Conservation (phyloP, 2,797 vertebrate genomes). For the Distichodus sexfasciatus region DNA sequence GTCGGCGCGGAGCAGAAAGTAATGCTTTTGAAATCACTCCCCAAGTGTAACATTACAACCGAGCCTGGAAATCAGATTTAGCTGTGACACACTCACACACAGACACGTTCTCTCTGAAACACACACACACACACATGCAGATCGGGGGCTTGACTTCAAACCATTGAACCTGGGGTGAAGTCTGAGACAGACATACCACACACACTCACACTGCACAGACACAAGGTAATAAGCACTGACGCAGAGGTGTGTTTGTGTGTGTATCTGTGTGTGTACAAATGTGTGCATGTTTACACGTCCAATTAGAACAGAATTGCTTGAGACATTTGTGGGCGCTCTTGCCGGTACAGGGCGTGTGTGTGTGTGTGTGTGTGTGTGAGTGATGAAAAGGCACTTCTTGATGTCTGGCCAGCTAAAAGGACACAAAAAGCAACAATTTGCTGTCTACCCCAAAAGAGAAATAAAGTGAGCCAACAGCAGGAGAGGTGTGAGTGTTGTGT, state of each 20-base stretch:
- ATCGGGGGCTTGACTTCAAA: constrained; percentile 7
- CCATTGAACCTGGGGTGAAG: constrained; percentile 16
- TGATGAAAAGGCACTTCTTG: constrained; percentile 46
- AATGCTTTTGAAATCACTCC: constrained; percentile 31
- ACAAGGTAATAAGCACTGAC: constrained; percentile 14
- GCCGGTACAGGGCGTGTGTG: neutral
- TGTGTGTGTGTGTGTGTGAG: constrained; percentile 7
- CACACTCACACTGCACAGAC: constrained; percentile 28
- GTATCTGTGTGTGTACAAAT: constrained; percentile 7
- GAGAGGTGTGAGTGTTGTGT: neutral
- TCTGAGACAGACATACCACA: constrained; percentile 23
- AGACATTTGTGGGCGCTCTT: neutral
- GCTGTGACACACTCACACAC: neutral
- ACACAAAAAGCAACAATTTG: constrained; percentile 47
- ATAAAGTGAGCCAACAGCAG: constrained; percentile 36
- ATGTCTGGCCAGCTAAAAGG: constrained; percentile 46
- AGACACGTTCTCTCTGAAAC: too few relatives aligned
- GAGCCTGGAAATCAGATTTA: constrained; percentile 42
- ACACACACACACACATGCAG: neutral
- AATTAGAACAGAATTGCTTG: constrained; percentile 3
- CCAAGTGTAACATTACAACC: constrained; percentile 40
- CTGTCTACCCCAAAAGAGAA: constrained; percentile 36
- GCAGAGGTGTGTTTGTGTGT: neutral
- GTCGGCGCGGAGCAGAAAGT: constrained; percentile 25
- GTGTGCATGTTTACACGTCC: constrained; percentile 20